These are phyloP conservation scores for Astreopora myriophthalma DNA, from an alignment of 64 coral and sea anemone genomes.

Conservation along the genomic window DNA sequence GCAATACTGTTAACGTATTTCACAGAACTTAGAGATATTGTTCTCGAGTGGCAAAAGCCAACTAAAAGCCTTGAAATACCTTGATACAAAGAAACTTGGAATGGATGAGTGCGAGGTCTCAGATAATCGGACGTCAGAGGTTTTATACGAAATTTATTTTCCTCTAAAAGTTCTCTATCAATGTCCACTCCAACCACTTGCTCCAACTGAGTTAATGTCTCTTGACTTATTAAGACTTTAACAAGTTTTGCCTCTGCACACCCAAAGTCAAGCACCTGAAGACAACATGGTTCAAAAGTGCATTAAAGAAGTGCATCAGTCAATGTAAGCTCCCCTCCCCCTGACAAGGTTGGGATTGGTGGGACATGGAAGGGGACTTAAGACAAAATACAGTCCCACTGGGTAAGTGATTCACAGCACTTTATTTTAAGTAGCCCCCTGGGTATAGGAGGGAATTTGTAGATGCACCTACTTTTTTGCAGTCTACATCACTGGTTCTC, in stretches of 20 bases:
- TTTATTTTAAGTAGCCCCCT: too few relatives aligned
- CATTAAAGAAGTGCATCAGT: not conserved
- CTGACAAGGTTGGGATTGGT: too few relatives aligned
- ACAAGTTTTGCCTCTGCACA: conserved; percentile 95
- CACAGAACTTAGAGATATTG: too few relatives aligned
- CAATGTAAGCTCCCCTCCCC: too few relatives aligned
- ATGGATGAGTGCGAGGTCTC: conserved; percentile 72
- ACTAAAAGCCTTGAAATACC: conserved; percentile 38
- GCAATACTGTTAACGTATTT: too few relatives aligned
- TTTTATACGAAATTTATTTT: conserved; percentile 59
- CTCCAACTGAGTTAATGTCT: conserved; percentile 60
- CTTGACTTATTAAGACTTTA: conserved; percentile 73
- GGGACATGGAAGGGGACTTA: too few relatives aligned
- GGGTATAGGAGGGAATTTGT: too few relatives aligned
- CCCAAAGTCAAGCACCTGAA: conserved; percentile 93
- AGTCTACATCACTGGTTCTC: too few relatives aligned
- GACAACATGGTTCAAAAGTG: not conserved
- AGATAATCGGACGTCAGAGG: conserved; percentile 82
- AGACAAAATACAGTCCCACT: too few relatives aligned
- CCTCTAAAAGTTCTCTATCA: conserved; percentile 73
- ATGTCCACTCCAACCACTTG: conserved; percentile 87
- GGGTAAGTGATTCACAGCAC: too few relatives aligned
- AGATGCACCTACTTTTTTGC: too few relatives aligned
- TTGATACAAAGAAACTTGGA: conserved; percentile 93
- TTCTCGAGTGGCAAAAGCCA: not conserved